Percentiles rank a stretch among this genome's conserved stretches.
Conservation (phyloP, 2,888 invertebrate species). For the Orthonychiurus folsomi region DNA sequence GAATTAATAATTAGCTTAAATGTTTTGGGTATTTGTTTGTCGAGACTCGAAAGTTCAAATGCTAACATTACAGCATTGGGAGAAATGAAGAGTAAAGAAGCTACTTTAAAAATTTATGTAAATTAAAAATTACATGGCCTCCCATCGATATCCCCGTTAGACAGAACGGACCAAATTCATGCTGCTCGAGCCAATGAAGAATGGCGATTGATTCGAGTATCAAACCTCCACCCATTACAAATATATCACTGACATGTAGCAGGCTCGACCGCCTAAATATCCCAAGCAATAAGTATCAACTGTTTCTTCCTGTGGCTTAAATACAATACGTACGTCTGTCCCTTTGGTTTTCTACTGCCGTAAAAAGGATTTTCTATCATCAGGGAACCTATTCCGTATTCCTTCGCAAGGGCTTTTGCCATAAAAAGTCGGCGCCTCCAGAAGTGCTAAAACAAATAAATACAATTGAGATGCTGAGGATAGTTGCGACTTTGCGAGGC, state of each 20-base stretch:
- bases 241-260: constrained; percentile 92
- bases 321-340: constrained; percentile 62
- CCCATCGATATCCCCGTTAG: constrained; percentile 96
- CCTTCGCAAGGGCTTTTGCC: constrained; percentile 81
- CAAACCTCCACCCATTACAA: constrained; percentile 97
- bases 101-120: neutral
- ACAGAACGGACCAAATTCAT: constrained; percentile 86
- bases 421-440: constrained; percentile 82
- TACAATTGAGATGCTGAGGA: neutral
- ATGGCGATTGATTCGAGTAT: constrained; percentile 86
- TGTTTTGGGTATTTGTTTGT: no score
- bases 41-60: no score
- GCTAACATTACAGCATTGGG: no score
- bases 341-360: constrained; percentile 75
- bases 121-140: constrained; percentile 64
- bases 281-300: constrained; percentile 2
- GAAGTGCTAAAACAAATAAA: constrained; percentile 60
- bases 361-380: constrained; percentile 96
- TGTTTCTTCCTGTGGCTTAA: neutral
- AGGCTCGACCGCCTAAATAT: constrained; percentile 70
- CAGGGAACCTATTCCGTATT: constrained; percentile 82
- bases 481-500: neutral
- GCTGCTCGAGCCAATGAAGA: constrained; percentile 84
- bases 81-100: constrained; percentile 6
- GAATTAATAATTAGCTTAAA: no score